phyloP scores from a whole-genome alignment of 2,888 invertebrate genomes.

The Melolontha melolontha region DNA sequence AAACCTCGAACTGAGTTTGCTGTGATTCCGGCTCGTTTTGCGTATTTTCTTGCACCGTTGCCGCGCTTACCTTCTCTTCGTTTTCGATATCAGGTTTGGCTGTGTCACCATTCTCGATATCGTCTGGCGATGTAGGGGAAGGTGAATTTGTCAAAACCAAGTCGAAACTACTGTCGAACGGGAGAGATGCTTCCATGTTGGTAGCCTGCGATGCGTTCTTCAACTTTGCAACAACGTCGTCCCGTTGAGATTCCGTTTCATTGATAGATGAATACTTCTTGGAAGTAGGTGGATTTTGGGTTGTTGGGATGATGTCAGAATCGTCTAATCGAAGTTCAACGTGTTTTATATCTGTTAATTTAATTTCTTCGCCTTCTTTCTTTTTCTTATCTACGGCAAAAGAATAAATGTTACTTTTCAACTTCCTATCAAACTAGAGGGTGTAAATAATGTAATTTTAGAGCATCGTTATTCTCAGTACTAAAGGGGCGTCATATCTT shows the following conservation, averaged over 20 bases:
- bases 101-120: neutral
- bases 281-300: conserved; percentile 22
- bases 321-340: conserved; percentile 20
- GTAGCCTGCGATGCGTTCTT: neutral
- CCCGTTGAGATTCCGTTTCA: neutral
- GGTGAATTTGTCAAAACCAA: conserved; percentile 23
- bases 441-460: no score
- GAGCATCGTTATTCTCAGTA: no score
- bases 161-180: conserved; percentile 18
- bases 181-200: conserved; percentile 4
- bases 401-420: neutral
- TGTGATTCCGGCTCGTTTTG: neutral
- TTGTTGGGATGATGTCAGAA: conserved; percentile 36
- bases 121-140: neutral
- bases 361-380: conserved; percentile 1
- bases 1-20: conserved; percentile 23
- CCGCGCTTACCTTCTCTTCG: neutral
- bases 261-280: no score
- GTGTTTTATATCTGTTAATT: neutral
- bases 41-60: neutral
- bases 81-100: neutral
- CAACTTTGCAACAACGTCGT: neutral
- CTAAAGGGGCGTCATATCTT: no score
- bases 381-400: conserved; percentile 3
- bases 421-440: no score